Conservation (phyloP, 2,113 vertebrate species). For the Paratilapia polleni region DNA sequence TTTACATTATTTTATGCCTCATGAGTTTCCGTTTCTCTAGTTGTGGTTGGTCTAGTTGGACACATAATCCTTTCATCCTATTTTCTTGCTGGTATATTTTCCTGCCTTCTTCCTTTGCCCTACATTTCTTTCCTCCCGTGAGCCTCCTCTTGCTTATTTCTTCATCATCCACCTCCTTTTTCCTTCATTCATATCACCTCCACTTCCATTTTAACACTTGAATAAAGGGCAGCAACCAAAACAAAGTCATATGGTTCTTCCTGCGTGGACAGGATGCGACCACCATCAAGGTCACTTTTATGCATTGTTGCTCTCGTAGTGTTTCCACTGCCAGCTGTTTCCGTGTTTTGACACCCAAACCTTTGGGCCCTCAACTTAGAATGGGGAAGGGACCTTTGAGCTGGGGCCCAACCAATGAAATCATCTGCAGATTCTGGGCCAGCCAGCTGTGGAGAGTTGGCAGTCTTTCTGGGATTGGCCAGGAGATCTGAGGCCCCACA, state of each 20-base stretch:
- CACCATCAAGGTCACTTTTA: slow-evolving; percentile 58
- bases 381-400: slow-evolving; percentile 38
- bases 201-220: slow-evolving; percentile 58
- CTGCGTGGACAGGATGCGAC: slow-evolving; percentile 63
- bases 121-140: slow-evolving; percentile 40
- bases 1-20: slow-evolving; percentile 1
- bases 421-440: slow-evolving; percentile 38
- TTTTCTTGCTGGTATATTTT: background rate
- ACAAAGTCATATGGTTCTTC: slow-evolving; percentile 51
- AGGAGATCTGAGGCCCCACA: slow-evolving; percentile 46
- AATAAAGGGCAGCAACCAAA: slow-evolving; percentile 52
- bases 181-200: slow-evolving; percentile 41
- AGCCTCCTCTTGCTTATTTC: slow-evolving; percentile 6
- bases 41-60: background rate
- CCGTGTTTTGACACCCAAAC: slow-evolving; percentile 67
- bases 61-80: slow-evolving; percentile 1
- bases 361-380: slow-evolving; percentile 39
- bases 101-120: slow-evolving; percentile 26
- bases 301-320: slow-evolving; percentile 47
- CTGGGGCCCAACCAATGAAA: slow-evolving; percentile 32
- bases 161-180: slow-evolving; percentile 8
- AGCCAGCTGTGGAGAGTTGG: slow-evolving; percentile 73
- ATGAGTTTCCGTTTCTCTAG: background rate
- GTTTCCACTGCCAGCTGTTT: slow-evolving; percentile 76
- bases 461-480: slow-evolving; percentile 52